phyloP scores from a whole-genome alignment of 1,140 invertebrate species.

The Camponotus vicinus region DNA sequence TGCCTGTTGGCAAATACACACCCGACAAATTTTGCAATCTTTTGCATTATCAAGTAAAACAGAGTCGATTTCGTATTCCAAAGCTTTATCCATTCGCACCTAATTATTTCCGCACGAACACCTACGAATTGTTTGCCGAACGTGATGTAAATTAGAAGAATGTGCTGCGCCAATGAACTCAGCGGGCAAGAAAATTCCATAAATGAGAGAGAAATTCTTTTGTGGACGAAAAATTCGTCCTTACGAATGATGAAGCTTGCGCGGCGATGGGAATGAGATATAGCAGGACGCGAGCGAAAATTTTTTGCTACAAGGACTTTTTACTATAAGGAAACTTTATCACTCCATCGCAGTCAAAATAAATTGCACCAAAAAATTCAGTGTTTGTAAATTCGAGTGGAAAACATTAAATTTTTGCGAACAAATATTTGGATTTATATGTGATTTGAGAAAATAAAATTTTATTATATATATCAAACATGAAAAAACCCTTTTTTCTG shows the following conservation, averaged over 20 bases:
- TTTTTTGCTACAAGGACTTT: slow-evolving; percentile 34
- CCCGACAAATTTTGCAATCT: neutral
- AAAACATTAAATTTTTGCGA: slow-evolving; percentile 19
- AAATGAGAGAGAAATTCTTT: slow-evolving; percentile 28
- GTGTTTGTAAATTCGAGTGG: slow-evolving; percentile 1
- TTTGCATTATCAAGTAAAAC: slow-evolving; percentile 10
- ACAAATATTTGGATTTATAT: neutral
- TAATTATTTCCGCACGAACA: slow-evolving; percentile 34
- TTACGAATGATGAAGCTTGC: slow-evolving; percentile 7
- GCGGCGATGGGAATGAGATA: slow-evolving; percentile 46
- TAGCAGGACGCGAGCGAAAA: slow-evolving; percentile 5
- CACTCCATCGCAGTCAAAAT: neutral
- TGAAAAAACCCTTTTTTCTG: neutral
- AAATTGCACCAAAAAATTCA: slow-evolving; percentile 22
- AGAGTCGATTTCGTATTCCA: neutral
- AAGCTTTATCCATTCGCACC: slow-evolving; percentile 16
- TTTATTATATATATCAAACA: neutral
- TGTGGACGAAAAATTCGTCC: slow-evolving; percentile 21
- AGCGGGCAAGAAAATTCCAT: slow-evolving; percentile 25
- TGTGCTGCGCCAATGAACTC: neutral
- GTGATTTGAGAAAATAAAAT: neutral
- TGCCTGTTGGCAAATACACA: neutral
- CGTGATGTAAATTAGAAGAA: slow-evolving; percentile 43
- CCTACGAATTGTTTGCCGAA: neutral
- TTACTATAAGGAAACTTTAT: slow-evolving; percentile 19